phyloP scores from a whole-genome alignment of 1,140 invertebrate species.

The Polyergus mexicanus region DNA sequence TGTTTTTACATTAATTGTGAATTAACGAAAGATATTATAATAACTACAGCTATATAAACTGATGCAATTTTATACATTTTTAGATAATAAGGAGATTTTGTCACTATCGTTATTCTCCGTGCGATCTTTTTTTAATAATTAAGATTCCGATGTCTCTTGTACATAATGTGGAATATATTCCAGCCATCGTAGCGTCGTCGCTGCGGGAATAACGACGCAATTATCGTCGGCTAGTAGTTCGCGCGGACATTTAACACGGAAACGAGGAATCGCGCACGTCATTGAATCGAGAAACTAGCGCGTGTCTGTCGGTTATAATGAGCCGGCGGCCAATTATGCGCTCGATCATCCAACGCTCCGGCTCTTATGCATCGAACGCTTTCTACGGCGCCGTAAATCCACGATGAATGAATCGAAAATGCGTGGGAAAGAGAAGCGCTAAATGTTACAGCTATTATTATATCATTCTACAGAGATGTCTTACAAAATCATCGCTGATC shows the following conservation, averaged over 20 bases:
- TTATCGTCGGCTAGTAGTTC: conserved; percentile 36
- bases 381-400: background rate
- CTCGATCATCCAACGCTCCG: conserved; percentile 51
- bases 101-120: too few relatives aligned
- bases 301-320: conserved; percentile 48
- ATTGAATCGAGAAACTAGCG: conserved; percentile 35
- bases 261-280: conserved; percentile 42
- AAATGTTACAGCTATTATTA: conserved; percentile 9
- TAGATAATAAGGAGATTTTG: background rate
- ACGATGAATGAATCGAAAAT: conserved; percentile 1
- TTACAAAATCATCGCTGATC: background rate
- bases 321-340: conserved; percentile 65
- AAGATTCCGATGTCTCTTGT: background rate
- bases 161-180: background rate
- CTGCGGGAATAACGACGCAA: conserved; percentile 44
- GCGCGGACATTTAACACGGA: conserved; percentile 36
- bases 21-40: background rate
- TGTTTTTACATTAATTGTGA: background rate
- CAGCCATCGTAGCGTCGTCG: background rate
- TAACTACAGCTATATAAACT: too few relatives aligned
- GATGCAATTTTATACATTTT: background rate
- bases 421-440: background rate
- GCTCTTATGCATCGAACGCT: conserved; percentile 12
- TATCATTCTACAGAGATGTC: too few relatives aligned
- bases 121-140: background rate